Base-by-base conservation (phyloP, 1,140 invertebrate genomes). In the Caerostris extrusa region DNA sequence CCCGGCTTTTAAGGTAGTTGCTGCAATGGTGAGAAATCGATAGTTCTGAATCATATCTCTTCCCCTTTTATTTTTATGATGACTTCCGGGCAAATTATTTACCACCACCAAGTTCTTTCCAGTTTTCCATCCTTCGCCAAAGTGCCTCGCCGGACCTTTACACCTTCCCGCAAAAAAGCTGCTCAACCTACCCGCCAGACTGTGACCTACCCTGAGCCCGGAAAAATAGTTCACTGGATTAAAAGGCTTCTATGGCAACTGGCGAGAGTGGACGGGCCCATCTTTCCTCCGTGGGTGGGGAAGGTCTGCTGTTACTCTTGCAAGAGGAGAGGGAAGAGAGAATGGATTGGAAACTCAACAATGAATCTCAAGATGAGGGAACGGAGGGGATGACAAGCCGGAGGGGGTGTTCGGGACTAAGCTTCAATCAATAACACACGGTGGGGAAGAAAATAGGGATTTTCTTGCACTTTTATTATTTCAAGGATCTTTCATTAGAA, bases 401-500 rank as follows among this genome's bases (percentile, higher is more conserved):
- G 82, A 34, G 53, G 57, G 81, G 91, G 60, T 58, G 82, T 82
- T 82, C 69, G 17, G 60, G 56, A 77, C 92, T 93, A 77, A 85
- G 34, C 69, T 69, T 57, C 86, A 93, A 93, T 93, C 92, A 93
- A 89, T 88, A 93, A 93, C 57, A 93, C 69, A 82, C 53, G 12
- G 85, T 57, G 57, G 67, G 83, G 85, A 82, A 81, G 83, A 81
- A 61, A 64, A 93, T 85, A 60, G 57, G 57, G 83, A 58, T 58
- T 85, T 85, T 85, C 57, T 60, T 34, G n/a, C 50, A 85, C 58
- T 85, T 58, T 85, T 60, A 58, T 85, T 77, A 77, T 91, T 91
- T 91, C 82, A 34, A 55, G 90, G 58, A 91, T 83, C 90, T 91
- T 91, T 91, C 90, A 91, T 91, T 91, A 91, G 90, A 34, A 77